Conservation (phyloP, 2,797 vertebrate species). For the Xenentodon cancila region DNA sequence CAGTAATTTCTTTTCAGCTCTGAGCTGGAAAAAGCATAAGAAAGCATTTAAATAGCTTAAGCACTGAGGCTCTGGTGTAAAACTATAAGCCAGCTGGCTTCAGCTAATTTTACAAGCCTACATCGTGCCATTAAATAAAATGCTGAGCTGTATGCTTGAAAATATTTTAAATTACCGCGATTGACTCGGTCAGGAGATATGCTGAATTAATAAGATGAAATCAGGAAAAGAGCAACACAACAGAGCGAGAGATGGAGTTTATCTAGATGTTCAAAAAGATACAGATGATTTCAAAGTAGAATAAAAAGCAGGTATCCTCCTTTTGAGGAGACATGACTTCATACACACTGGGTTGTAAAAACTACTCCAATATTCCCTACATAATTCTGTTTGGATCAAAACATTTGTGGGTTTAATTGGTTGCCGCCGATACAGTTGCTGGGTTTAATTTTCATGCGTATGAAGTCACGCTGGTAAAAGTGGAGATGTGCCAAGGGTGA, state of each 20-base stretch:
- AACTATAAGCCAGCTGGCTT: constrained; percentile 63
- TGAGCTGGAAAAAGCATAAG: constrained; percentile 62
- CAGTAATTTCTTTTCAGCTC: constrained; percentile 58
- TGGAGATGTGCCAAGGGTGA: constrained; percentile 36
- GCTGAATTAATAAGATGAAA: constrained; percentile 30
- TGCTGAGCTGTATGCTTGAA: constrained; percentile 24
- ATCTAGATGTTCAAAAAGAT: too few relatives aligned
- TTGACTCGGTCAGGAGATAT: constrained; percentile 29
- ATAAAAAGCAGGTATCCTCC: too few relatives aligned
- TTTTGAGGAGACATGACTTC: constrained; percentile 54
- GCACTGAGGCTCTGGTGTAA: constrained; percentile 45
- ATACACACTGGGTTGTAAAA: constrained; percentile 20
- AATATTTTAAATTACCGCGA: constrained; percentile 41
- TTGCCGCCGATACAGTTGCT: constrained; percentile 3
- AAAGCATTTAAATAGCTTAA: constrained; percentile 62
- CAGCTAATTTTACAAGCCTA: constrained; percentile 63
- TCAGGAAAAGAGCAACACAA: neutral
- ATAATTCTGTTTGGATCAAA: constrained; percentile 42
- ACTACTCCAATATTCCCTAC: constrained; percentile 32
- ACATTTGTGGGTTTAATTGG: constrained; percentile 44
- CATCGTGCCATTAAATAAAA: constrained; percentile 66
- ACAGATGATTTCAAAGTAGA: too few relatives aligned
- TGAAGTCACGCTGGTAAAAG: constrained; percentile 66
- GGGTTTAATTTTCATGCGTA: constrained; percentile 53
- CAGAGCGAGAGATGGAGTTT: constrained; percentile 2